Conservation (phyloP, 64 coral and sea anemone genomes). For the Acropora yongei region DNA sequence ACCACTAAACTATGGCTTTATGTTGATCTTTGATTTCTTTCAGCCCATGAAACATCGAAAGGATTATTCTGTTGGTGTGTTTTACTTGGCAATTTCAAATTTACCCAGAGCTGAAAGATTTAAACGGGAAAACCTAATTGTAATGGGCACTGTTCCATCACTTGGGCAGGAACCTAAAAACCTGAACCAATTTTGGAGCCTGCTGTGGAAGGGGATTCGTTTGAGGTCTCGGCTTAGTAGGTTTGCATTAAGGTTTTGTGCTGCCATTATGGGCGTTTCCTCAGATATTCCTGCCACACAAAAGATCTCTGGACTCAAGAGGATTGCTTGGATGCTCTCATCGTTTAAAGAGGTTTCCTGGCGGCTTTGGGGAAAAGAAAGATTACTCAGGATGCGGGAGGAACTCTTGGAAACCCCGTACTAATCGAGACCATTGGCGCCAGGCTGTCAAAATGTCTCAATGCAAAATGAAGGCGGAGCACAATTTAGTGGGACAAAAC, state of each 20-base stretch:
- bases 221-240: conserved; percentile 12
- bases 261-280: conserved; percentile 7
- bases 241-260: conserved; percentile 34
- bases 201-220: conserved; percentile 31
- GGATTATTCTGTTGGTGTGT: no score
- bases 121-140: no score
- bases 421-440: conserved; percentile 7
- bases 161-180: neutral
- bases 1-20: neutral
- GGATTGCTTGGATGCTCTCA: conserved; percentile 21
- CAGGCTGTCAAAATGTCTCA: conserved; percentile 9
- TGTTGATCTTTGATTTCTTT: no score
- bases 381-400: conserved; percentile 47
- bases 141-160: no score
- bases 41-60: no score
- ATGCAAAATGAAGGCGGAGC: neutral
- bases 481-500: neutral
- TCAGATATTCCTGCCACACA: conserved; percentile 41
- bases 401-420: conserved; percentile 10
- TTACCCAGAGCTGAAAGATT: no score
- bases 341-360: conserved; percentile 21
- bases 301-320: conserved; percentile 42
- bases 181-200: conserved; percentile 40
- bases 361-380: conserved; percentile 45
- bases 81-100: no score